These are phyloP conservation scores for Erynnis tages DNA, from an alignment of 2,888 invertebrate genomes.

Conservation along the genomic window DNA sequence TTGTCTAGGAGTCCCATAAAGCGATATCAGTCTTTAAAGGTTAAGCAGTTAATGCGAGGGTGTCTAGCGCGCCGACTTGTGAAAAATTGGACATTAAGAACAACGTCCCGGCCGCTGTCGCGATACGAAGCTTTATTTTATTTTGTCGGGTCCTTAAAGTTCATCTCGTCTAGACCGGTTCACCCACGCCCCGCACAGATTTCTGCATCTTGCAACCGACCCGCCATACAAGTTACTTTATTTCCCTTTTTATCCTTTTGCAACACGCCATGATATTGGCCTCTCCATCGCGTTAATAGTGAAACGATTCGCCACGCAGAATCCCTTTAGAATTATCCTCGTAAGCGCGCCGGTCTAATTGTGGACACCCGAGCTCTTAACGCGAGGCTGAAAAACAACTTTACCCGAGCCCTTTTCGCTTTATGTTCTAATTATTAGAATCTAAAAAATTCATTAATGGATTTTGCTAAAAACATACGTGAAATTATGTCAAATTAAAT, in stretches of 20 bases:
- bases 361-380: constrained; percentile 26
- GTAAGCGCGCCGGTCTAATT: constrained; percentile 31
- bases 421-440: too few relatives aligned
- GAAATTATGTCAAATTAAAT: too few relatives aligned
- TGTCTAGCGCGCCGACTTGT: constrained; percentile 32
- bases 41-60: constrained; percentile 15
- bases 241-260: constrained; percentile 74
- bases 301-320: constrained; percentile 53
- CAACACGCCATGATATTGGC: constrained; percentile 67
- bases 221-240: constrained; percentile 76
- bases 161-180: constrained; percentile 80
- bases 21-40: constrained; percentile 14
- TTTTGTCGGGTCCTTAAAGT: constrained; percentile 75
- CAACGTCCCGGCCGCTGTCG: constrained; percentile 60
- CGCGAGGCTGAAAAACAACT: neutral
- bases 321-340: constrained; percentile 43
- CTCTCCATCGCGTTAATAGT: constrained; percentile 61
- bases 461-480: too few relatives aligned
- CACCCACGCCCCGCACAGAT: constrained; percentile 73
- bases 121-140: constrained; percentile 68
- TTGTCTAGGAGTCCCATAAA: constrained; percentile 5
- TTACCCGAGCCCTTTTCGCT: neutral
- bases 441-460: too few relatives aligned
- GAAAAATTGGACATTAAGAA: constrained; percentile 56
- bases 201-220: constrained; percentile 79